Evolutionary conservation across 2,113 vertebrate species (phyloP).

Genomic region (Pseudolaguvia tuberculata): DNA sequence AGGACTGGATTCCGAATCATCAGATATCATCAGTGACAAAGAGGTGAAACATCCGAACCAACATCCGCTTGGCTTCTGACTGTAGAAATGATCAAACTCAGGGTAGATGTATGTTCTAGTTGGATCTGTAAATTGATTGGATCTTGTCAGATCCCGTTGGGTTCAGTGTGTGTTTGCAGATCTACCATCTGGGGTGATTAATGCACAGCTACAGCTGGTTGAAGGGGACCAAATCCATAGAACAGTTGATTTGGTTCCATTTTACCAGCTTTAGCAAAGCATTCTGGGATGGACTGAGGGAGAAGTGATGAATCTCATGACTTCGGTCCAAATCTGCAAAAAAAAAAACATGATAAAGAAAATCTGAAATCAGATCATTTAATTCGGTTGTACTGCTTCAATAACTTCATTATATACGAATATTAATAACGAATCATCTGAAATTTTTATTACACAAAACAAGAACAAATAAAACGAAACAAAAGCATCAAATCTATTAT

Average conservation of each 20-base stretch:
- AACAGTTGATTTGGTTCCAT: constrained; percentile 99
- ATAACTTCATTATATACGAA: too few relatives aligned
- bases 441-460: not conserved
- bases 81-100: constrained; percentile 31
- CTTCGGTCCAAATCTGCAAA: constrained; percentile 25
- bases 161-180: not conserved
- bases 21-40: constrained; percentile 38
- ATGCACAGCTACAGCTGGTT: constrained; percentile 99
- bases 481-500: not conserved
- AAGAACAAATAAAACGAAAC: not conserved
- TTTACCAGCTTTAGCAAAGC: constrained; percentile 99
- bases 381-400: too few relatives aligned
- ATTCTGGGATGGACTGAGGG: constrained; percentile 65
- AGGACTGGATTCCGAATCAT: constrained; percentile 46
- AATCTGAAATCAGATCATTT: constrained; percentile 26
- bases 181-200: constrained; percentile 73
- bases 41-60: constrained; percentile 21
- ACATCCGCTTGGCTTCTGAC: constrained; percentile 37
- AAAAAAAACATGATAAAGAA: constrained; percentile 14
- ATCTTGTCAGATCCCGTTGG: too few relatives aligned
- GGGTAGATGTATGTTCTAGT: not conserved
- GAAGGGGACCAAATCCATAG: constrained; percentile 95
- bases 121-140: constrained; percentile 23
- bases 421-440: too few relatives aligned
- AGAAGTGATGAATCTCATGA: not conserved